Percentiles rank a stretch among this genome's conserved stretches.
Evolutionary conservation across 2,888 invertebrate species (phyloP).

Genomic region (Agrochola circellaris): DNA sequence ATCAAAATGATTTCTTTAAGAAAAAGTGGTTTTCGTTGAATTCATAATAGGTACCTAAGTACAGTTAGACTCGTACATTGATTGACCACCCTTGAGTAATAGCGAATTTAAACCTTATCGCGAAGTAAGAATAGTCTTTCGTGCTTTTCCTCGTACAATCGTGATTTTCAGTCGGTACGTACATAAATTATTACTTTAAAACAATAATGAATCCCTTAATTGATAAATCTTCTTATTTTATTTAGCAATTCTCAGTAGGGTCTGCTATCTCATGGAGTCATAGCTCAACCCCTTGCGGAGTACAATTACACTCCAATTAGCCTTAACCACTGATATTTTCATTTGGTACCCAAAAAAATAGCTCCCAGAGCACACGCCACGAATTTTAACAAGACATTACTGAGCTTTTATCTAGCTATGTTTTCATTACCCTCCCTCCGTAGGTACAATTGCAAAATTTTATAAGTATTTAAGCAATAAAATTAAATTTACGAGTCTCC

Average conservation of each 20-base stretch:
- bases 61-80: background rate
- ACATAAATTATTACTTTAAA: background rate
- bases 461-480: conserved; percentile 80
- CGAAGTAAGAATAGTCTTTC: background rate
- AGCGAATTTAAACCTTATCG: background rate
- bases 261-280: conserved; percentile 4
- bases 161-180: background rate
- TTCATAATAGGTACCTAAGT: background rate
- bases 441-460: conserved; percentile 78
- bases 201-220: background rate
- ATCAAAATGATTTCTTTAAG: no score
- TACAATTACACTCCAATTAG: conserved; percentile 56
- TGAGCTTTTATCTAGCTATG: conserved; percentile 68
- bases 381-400: conserved; percentile 72
- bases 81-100: no score
- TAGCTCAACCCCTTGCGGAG: conserved; percentile 30
- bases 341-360: conserved; percentile 59
- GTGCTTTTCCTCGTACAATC: background rate
- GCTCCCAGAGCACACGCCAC: conserved; percentile 57
- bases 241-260: background rate
- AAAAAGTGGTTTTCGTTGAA: background rate
- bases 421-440: conserved; percentile 69
- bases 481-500: conserved; percentile 81
- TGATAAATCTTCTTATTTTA: background rate
- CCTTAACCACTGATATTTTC: conserved; percentile 51